Conservation (phyloP, 2,797 vertebrate genomes). For the Syndactyla subalaris region DNA sequence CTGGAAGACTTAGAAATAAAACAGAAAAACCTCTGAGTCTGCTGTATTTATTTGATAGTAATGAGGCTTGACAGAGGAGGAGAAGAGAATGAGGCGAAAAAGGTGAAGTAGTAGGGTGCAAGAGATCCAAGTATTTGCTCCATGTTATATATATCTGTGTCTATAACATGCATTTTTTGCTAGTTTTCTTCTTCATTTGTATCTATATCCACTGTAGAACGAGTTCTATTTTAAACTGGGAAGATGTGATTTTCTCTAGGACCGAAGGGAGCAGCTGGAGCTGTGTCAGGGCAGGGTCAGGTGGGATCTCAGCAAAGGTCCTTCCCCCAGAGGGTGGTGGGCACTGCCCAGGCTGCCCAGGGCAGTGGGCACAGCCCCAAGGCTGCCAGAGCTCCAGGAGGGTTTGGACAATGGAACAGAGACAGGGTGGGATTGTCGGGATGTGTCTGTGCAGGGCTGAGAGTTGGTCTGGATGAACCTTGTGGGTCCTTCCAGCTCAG, state of each 20-base stretch:
- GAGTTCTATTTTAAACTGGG: not conserved
- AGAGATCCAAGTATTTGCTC: not conserved
- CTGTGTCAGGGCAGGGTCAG: fast-evolving
- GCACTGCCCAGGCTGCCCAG: not conserved
- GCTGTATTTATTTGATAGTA: not conserved
- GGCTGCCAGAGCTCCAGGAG: not conserved
- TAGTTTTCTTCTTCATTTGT: not conserved
- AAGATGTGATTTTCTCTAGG: not conserved
- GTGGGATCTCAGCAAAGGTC: fast-evolving
- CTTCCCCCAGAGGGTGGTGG: not conserved
- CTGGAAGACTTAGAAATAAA: not conserved
- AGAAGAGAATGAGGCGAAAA: not conserved
- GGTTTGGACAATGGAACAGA: fast-evolving
- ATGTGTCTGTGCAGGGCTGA: not conserved
- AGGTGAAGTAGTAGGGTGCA: not conserved
- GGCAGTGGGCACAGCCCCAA: not conserved
- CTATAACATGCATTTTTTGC: not conserved
- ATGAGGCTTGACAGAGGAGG: not conserved
- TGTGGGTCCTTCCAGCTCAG: not conserved
- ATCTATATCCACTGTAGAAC: not conserved
- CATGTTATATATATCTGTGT: not conserved
- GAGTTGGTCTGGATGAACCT: not conserved
- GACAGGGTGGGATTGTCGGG: not conserved
- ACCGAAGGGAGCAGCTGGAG: not conserved
- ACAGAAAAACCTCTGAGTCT: not conserved